These are phyloP conservation scores for Drepanosiphum platanoidis DNA, from an alignment of 2,888 invertebrate genomes.

Conservation along the genomic window DNA sequence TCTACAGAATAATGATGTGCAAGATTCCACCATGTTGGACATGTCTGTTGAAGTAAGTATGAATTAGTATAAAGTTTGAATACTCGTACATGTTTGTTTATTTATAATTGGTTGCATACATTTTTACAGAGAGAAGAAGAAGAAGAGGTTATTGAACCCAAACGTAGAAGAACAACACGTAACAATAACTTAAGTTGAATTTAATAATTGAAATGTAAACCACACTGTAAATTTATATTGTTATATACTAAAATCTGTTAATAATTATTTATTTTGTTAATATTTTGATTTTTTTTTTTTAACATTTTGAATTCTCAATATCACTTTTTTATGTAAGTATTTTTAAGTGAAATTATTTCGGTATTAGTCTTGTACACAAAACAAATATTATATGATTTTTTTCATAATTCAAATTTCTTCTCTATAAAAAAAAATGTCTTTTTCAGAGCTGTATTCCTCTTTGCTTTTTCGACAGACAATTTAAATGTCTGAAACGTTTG, in stretches of 20 bases:
- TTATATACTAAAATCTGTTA: slow-evolving; percentile 53
- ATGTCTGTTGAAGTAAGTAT: slow-evolving; percentile 53
- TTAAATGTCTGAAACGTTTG: not conserved
- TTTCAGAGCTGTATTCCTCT: slow-evolving; percentile 14
- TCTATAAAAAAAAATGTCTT: not conserved
- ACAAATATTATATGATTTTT: slow-evolving; percentile 31
- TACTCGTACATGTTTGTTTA: not conserved
- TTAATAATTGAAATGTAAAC: not conserved
- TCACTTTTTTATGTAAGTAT: slow-evolving; percentile 44
- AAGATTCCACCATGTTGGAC: slow-evolving; percentile 57
- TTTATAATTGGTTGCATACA: too few relatives aligned
- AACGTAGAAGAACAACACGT: slow-evolving; percentile 54
- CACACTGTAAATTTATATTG: slow-evolving; percentile 43
- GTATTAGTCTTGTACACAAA: slow-evolving; percentile 33
- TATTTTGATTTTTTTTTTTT: slow-evolving; percentile 46
- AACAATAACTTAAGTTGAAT: slow-evolving; percentile 56
- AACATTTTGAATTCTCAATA: slow-evolving; percentile 10
- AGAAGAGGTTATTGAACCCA: slow-evolving; percentile 40
- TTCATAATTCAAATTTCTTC: slow-evolving; percentile 10
- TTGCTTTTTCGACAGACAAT: not conserved
- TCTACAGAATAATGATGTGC: slow-evolving; percentile 31
- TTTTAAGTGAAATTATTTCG: slow-evolving; percentile 40
- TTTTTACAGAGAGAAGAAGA: slow-evolving; percentile 53
- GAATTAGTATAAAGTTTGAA: not conserved
- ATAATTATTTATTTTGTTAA: slow-evolving; percentile 62